Evolutionary conservation across 2,888 invertebrate species (phyloP).

Genomic region (Coelogynopora nodosa): DNA sequence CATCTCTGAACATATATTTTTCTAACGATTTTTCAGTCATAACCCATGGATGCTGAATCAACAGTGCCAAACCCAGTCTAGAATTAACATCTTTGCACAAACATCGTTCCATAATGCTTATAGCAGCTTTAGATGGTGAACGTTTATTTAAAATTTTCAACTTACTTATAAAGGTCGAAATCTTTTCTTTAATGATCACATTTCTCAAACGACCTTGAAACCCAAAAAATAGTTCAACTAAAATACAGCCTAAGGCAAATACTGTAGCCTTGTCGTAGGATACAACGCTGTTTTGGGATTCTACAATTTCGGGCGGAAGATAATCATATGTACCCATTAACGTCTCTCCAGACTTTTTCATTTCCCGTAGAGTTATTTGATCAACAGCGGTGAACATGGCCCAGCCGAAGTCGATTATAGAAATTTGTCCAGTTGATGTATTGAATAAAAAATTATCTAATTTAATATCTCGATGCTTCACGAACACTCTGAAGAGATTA

Average conservation of each 20-base stretch:
- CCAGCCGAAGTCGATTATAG: conserved; percentile 42
- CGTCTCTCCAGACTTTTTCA: conserved; percentile 41
- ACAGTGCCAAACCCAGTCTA: conserved; percentile 10
- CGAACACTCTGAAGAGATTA: conserved; percentile 33
- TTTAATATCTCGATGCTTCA: conserved; percentile 42
- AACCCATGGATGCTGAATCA: conserved; percentile 39
- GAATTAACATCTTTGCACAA: background rate
- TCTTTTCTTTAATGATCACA: background rate
- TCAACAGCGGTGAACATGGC: conserved; percentile 42
- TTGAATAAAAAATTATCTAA: conserved; percentile 41
- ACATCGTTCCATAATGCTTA: conserved; percentile 39
- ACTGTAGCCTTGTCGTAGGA: conserved; percentile 42
- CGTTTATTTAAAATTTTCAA: background rate
- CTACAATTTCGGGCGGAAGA: conserved; percentile 40
- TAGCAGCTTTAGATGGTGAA: conserved; percentile 13
- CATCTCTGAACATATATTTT: background rate
- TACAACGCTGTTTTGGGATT: conserved; percentile 25
- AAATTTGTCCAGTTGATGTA: conserved; percentile 33
- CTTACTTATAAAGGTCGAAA: background rate
- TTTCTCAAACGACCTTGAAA: conserved; percentile 34
- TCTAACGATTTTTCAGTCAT: conserved; percentile 29
- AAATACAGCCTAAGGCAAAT: conserved; percentile 39
- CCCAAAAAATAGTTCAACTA: conserved; percentile 40
- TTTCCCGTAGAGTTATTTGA: conserved; percentile 29
- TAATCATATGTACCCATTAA: conserved; percentile 44